Evolutionary conservation across 1,140 invertebrate genomes (phyloP).

Genomic region (Scylla paramamosain): DNA sequence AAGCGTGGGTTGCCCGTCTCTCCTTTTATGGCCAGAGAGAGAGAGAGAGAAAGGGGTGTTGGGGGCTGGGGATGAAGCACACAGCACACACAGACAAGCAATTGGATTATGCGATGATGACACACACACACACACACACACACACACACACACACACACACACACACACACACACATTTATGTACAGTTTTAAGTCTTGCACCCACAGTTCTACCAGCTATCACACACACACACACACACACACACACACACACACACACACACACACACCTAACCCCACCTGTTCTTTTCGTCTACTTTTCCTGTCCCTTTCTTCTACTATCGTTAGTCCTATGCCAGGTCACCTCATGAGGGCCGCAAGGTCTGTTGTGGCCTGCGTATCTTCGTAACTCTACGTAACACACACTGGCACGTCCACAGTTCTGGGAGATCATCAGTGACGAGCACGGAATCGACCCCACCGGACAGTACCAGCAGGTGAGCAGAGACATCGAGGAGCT

Average conservation of each 20-base stretch:
- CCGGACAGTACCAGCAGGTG: constrained; percentile 56
- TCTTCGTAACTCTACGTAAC: not conserved
- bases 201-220: not conserved
- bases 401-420: constrained; percentile 1
- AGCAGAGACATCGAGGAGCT: constrained; percentile 80
- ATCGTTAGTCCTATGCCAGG: no score
- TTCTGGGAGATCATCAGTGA: constrained; percentile 73
- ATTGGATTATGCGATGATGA: not conserved
- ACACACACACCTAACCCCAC: no score
- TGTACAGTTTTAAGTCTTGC: not conserved
- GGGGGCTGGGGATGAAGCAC: not conserved
- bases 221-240: constrained; percentile 26
- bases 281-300: no score
- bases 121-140: not conserved
- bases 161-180: constrained; percentile 11
- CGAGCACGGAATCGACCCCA: constrained; percentile 66
- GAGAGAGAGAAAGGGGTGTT: constrained; percentile 33
- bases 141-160: not conserved
- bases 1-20: not conserved
- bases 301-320: no score
- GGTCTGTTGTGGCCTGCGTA: no score
- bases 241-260: no score
- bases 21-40: constrained; percentile 2
- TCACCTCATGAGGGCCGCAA: no score
- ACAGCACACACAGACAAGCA: not conserved